Evolutionary conservation across 2,113 vertebrate species (phyloP).

Genomic region (Nymphicus hollandicus): DNA sequence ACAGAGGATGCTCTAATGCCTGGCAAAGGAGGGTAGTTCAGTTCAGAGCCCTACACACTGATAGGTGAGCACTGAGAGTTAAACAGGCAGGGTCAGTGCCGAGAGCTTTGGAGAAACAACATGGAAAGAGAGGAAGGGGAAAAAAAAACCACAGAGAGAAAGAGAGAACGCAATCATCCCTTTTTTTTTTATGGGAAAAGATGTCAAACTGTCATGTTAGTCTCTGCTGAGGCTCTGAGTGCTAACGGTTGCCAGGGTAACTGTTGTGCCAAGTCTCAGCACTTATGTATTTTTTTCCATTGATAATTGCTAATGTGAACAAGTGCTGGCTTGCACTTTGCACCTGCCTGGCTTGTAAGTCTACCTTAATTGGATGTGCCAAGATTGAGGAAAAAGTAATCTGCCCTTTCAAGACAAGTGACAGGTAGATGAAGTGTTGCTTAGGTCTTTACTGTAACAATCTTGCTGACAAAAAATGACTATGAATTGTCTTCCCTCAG

Average conservation of each 20-base stretch:
- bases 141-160: neutral
- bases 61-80: neutral
- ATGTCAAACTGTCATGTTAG: constrained; percentile 73
- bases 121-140: neutral
- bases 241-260: constrained; percentile 70
- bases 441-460: constrained; percentile 67
- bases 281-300: constrained; percentile 70
- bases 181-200: constrained; percentile 30
- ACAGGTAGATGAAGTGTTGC: constrained; percentile 76
- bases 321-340: constrained; percentile 76
- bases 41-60: rapidly evolving
- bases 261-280: constrained; percentile 65
- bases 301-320: constrained; percentile 79
- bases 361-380: constrained; percentile 80
- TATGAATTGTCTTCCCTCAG: constrained; percentile 67
- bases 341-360: constrained; percentile 76
- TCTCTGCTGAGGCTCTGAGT: constrained; percentile 48
- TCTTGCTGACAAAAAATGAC: constrained; percentile 78
- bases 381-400: constrained; percentile 77
- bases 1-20: neutral
- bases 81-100: neutral
- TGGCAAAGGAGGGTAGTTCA: neutral
- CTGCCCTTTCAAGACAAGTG: constrained; percentile 74
- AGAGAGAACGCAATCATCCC: constrained; percentile 36
- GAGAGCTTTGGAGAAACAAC: neutral